Percentiles rank a stretch among this genome's conserved stretches.
Evolutionary conservation across 2,888 invertebrate genomes (phyloP).

Genomic region (Cephus pygmeus): DNA sequence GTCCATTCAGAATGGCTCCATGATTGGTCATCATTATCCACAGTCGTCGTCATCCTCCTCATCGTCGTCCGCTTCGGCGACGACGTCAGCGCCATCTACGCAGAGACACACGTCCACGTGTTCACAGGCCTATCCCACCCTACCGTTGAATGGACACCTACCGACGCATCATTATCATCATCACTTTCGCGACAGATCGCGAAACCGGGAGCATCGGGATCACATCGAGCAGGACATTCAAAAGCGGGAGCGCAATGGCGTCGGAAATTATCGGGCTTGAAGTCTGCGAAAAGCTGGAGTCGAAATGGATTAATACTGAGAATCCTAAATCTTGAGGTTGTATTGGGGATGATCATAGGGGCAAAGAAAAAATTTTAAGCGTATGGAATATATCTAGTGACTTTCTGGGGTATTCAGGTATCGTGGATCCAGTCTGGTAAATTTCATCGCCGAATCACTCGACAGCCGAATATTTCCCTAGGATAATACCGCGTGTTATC

Average conservation of each 20-base stretch:
- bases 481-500: too few species aligned
- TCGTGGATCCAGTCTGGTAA: too few species aligned
- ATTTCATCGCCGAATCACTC: too few species aligned
- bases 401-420: too few species aligned
- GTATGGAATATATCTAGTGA: too few species aligned
- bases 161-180: constrained; percentile 55
- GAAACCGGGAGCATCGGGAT: constrained; percentile 17
- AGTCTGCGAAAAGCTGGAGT: constrained; percentile 15
- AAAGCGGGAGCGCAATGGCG: constrained; percentile 12
- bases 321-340: constrained; percentile 12
- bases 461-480: too few species aligned
- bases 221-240: constrained; percentile 18
- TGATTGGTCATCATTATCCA: constrained; percentile 21
- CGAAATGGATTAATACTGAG: constrained; percentile 28
- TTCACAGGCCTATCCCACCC: constrained; percentile 54
- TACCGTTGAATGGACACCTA: constrained; percentile 58
- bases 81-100: constrained; percentile 23
- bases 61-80: too few species aligned
- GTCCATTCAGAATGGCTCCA: not conserved
- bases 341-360: too few species aligned
- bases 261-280: constrained; percentile 17
- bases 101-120: constrained; percentile 36
- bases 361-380: too few species aligned
- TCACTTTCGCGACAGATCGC: constrained; percentile 34
- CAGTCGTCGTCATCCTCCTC: constrained; percentile 20